Conservation (phyloP, 2,888 invertebrate species). For the Byasa hedistus region DNA sequence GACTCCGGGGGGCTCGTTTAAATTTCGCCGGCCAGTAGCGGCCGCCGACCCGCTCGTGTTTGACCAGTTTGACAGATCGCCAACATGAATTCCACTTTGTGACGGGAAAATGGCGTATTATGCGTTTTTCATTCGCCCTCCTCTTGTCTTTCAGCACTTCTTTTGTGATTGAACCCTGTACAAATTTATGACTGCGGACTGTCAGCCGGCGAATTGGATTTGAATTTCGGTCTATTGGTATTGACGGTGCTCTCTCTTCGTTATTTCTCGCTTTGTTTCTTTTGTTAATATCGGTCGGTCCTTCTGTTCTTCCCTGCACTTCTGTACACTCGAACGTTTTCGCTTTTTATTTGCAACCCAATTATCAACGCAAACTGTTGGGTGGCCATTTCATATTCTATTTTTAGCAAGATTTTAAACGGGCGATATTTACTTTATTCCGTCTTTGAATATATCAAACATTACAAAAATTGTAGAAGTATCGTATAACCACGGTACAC, state of each 20-base stretch:
- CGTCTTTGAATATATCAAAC: too few relatives aligned
- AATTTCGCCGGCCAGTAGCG: conserved; percentile 59
- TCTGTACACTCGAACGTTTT: conserved; percentile 18
- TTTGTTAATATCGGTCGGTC: conserved; percentile 26
- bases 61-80: conserved; percentile 78
- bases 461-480: too few relatives aligned
- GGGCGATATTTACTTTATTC: too few relatives aligned
- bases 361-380: conserved; percentile 5
- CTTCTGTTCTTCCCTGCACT: conserved; percentile 32
- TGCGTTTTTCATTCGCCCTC: conserved; percentile 66
- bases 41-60: conserved; percentile 65
- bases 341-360: background rate
- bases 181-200: conserved; percentile 62
- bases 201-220: conserved; percentile 65
- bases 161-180: conserved; percentile 71
- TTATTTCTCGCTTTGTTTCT: conserved; percentile 36
- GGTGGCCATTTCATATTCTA: background rate
- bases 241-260: conserved; percentile 39
- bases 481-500: too few relatives aligned
- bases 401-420: background rate
- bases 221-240: conserved; percentile 43
- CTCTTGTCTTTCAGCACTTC: conserved; percentile 77
- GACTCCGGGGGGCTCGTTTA: conserved; percentile 42
- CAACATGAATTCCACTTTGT: conserved; percentile 74
- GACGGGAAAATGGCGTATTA: conserved; percentile 75